Evolutionary conservation across 2,113 vertebrate species (phyloP).

Genomic region (Pitta sordida): DNA sequence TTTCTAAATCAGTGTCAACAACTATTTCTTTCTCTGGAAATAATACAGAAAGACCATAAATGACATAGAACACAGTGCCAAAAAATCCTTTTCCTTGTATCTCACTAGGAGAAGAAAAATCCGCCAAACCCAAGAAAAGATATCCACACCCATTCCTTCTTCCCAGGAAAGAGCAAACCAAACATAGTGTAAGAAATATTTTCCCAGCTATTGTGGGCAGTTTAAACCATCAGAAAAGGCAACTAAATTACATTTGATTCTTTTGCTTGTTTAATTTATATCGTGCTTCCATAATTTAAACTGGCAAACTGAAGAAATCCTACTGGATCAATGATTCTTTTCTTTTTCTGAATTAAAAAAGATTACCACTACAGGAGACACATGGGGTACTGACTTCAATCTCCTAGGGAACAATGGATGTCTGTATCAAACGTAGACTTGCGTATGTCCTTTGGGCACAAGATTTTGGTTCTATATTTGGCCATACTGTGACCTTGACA

Average conservation of each 20-base stretch:
- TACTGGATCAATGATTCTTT: neutral
- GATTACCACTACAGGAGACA: neutral
- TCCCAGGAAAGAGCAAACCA: neutral
- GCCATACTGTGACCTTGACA: neutral
- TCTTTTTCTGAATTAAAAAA: neutral
- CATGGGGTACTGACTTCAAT: neutral
- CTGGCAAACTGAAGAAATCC: neutral
- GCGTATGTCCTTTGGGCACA: rapidly evolving
- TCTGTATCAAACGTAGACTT: neutral
- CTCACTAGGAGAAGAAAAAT: neutral
- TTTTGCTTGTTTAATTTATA: neutral
- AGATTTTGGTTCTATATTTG: neutral
- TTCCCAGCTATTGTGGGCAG: neutral
- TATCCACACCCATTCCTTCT: neutral
- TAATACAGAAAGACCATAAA: slow-evolving; percentile 16
- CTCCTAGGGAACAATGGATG: neutral
- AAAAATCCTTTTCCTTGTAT: neutral
- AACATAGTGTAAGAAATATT: neutral
- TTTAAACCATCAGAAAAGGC: neutral
- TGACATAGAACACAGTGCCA: neutral
- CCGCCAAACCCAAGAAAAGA: neutral
- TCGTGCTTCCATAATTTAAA: neutral
- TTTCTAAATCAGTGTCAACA: slow-evolving; percentile 53
- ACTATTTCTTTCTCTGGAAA: slow-evolving; percentile 58
- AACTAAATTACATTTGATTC: neutral